Evolutionary conservation across 2,888 invertebrate species (phyloP), one percentile per base, ranked within the genome.

Genomic region (Ornithoptera priamus): DNA sequence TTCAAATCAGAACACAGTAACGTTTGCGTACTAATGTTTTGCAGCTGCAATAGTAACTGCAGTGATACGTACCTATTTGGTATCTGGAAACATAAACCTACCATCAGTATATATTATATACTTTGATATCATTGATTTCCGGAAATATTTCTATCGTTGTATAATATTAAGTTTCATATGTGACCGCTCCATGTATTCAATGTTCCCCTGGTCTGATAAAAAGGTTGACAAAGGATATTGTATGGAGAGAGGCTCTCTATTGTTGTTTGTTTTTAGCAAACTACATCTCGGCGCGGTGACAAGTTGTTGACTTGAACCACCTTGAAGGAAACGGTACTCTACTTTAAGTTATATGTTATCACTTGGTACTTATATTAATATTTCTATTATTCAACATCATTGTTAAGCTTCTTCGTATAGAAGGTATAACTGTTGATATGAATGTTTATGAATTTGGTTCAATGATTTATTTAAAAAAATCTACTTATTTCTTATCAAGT

Each of bases 181-280:
- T 57, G 22, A 20, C 46, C 50, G 69, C 69, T 72, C 62, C 7
- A 60, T 2, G 46, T 46, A 63, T 67, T 64, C 46, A 17, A 4
- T 70, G 67, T 67, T 67, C 70, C 67, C 22, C 56, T 70, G 79
- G 82, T 80, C 85, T 84, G 89, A 90, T 89, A 89, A 86, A 89
- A 90, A 86, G 86, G 88, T 89, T 88, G 89, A 91, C 90, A 91
- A 91, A 90, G 89, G 89, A 89, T 89, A 90, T 91, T 90, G 90
- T 90, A 86, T 90, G 88, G 88, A 89, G 89, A 89, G 85, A 82
- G 83, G 75, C 80, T 80, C 83, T 82, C 88, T 86, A 88, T 88
- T 90, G 86, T 90, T 88, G 87, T 89, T 89, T 89, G 88, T 89
- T 90, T 89, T 89, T 85, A 86, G 85, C 83, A 79, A 81, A 82